Evolutionary conservation across 2,113 vertebrate genomes (phyloP), one percentile per base, ranked within the genome.

Genomic region (Cheilinus undulatus): DNA sequence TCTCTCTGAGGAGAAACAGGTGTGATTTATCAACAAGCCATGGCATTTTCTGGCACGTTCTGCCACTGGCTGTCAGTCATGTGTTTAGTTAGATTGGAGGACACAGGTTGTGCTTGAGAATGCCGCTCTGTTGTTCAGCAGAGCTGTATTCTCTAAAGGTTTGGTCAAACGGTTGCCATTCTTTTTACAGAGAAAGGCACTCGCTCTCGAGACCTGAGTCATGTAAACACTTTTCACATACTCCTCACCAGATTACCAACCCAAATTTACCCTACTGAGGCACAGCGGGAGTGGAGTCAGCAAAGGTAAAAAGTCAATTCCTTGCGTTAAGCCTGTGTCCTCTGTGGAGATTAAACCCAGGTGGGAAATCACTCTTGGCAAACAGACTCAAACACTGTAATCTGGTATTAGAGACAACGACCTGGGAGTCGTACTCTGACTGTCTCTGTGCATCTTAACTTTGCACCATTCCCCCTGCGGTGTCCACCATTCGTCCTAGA

Each of bases 401-500:
- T 82, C 84, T 76, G 83, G 79, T 69, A 85, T 91, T 90, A 89
- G 58, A 70, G 57, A 30, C 49, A 61, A 64, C 28, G 43, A 83
- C 48, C 27, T 0, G n/a, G 52, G 53, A 78, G 59, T 45, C 17
- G 17, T n/a, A 77, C 11, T 19, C 69, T 63, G 58, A 40, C 64
- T 49, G 49, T 42, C 63, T 40, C 73, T 58, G 71, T 65, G 69
- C 51, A 63, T 76, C 51, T 77, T 51, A 49, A 73, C 27, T 46
- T 83, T 72, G 86, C 72, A 42, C 78, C 78, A 36, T 86, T 63
- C 87, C 36, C 88, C 88, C 90, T 90, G 90, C 85, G 34, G 80
- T 36, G 82, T 68, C 88, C 88, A 68, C 88, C 82, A 62, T 23
- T 77, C 2, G 3, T 66, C 72, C 73, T 48, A 11, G 65, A 70